These are phyloP conservation scores for Anniella stebbinsi DNA, from an alignment of 2,797 vertebrate genomes.

Conservation along the genomic window DNA sequence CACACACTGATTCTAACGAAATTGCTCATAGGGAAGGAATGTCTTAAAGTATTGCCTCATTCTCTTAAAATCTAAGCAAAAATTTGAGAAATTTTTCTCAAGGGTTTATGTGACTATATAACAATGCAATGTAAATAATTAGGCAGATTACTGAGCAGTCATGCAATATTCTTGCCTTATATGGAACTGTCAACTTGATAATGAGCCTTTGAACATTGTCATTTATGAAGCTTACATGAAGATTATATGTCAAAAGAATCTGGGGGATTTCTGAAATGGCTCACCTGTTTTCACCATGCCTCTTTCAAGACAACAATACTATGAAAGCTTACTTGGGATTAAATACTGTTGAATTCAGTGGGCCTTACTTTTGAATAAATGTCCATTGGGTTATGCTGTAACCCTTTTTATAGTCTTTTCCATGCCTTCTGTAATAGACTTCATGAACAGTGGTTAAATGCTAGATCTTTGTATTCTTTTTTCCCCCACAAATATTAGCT, in stretches of 20 bases:
- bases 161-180: conserved; percentile 71
- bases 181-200: conserved; percentile 65
- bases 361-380: background rate
- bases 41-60: conserved; percentile 76
- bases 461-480: background rate
- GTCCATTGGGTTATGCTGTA: background rate
- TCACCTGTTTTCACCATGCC: background rate
- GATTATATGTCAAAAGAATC: conserved; percentile 19
- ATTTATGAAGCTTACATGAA: conserved; percentile 38
- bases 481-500: background rate
- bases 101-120: conserved; percentile 68
- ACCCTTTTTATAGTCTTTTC: background rate
- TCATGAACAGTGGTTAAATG: background rate
- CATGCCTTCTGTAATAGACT: background rate
- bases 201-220: conserved; percentile 46
- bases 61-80: conserved; percentile 77
- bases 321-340: background rate
- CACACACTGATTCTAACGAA: conserved; percentile 25
- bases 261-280: background rate
- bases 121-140: conserved; percentile 77
- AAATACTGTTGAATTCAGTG: background rate
- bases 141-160: conserved; percentile 61
- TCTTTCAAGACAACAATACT: background rate
- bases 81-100: conserved; percentile 78
- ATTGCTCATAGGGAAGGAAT: conserved; percentile 68